Evolutionary conservation across 2,888 invertebrate genomes (phyloP).

Genomic region (Chaetogeoica ovagalla): DNA sequence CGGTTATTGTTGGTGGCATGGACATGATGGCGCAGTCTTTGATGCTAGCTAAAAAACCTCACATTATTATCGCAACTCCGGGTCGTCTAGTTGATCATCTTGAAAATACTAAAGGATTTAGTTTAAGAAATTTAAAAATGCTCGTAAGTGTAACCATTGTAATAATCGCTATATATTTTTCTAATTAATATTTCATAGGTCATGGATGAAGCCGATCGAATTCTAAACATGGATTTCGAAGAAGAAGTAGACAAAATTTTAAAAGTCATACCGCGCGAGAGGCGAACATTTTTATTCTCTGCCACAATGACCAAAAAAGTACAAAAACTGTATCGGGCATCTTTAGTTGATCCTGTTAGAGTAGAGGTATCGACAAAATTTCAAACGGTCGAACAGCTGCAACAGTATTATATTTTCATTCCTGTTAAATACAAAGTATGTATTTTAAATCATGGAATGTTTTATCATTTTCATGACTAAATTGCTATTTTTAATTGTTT

Average conservation of each 20-base stretch:
- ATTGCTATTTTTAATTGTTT: slow-evolving; percentile 55
- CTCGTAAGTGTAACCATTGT: slow-evolving; percentile 65
- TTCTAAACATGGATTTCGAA: slow-evolving; percentile 99
- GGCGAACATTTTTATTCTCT: slow-evolving; percentile 91
- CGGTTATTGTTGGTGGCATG: slow-evolving; percentile 97
- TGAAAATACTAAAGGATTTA: slow-evolving; percentile 97
- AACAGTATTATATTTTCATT: slow-evolving; percentile 93
- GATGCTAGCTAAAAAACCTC: slow-evolving; percentile 91
- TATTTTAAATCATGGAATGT: not conserved
- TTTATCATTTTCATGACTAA: not conserved
- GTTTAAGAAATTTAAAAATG: slow-evolving; percentile 82
- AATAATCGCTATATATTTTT: not conserved
- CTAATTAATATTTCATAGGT: slow-evolving; percentile 64
- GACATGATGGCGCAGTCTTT: slow-evolving; percentile 96
- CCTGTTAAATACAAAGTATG: slow-evolving; percentile 91
- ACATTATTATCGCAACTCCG: slow-evolving; percentile 95
- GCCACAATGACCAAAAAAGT: slow-evolving; percentile 99
- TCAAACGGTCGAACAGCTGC: slow-evolving; percentile 94
- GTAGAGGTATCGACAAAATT: slow-evolving; percentile 96
- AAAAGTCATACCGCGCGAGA: slow-evolving; percentile 85
- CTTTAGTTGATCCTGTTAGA: slow-evolving; percentile 89
- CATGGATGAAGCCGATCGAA: slow-evolving; percentile 99
- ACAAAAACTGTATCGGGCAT: slow-evolving; percentile 93
- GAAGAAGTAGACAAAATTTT: slow-evolving; percentile 95
- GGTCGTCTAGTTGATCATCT: slow-evolving; percentile 94